Evolutionary conservation across 2,797 vertebrate genomes (phyloP).

Genomic region (Pteronotus mesoamericanus): DNA sequence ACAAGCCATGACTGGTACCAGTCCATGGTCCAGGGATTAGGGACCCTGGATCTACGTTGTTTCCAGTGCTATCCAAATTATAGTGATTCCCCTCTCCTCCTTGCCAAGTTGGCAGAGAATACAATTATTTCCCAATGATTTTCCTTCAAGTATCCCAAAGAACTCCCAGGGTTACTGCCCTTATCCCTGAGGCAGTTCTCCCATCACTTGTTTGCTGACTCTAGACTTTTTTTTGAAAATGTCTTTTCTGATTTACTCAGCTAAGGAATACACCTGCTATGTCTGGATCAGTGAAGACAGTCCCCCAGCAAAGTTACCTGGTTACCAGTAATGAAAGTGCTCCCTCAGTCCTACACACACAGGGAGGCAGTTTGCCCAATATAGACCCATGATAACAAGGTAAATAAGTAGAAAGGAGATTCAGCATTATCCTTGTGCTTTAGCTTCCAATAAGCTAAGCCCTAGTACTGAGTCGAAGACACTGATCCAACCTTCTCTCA

Average conservation of each 20-base stretch:
- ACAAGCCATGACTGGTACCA: no score
- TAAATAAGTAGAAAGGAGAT: neutral
- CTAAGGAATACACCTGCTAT: neutral
- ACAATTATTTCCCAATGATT: neutral
- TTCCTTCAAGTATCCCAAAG: neutral
- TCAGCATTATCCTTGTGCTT: neutral
- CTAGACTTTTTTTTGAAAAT: neutral
- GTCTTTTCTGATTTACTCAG: neutral
- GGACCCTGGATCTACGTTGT: neutral
- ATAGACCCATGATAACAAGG: neutral
- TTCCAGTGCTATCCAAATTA: neutral
- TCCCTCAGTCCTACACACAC: neutral
- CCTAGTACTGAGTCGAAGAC: neutral
- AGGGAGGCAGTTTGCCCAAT: neutral
- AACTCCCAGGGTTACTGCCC: neutral
- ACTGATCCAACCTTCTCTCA: neutral
- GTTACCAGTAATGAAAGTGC: neutral
- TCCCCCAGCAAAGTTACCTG: neutral
- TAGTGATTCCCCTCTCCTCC: neutral
- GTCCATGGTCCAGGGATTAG: no score
- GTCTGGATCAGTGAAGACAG: neutral
- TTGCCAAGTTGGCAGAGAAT: constrained; percentile 11
- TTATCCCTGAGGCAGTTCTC: neutral
- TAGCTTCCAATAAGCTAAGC: neutral
- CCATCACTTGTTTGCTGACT: neutral